Evolutionary conservation across 2,888 invertebrate genomes (phyloP), one percentile per base, ranked within the genome.

Genomic region (Spisula subtruncata): DNA sequence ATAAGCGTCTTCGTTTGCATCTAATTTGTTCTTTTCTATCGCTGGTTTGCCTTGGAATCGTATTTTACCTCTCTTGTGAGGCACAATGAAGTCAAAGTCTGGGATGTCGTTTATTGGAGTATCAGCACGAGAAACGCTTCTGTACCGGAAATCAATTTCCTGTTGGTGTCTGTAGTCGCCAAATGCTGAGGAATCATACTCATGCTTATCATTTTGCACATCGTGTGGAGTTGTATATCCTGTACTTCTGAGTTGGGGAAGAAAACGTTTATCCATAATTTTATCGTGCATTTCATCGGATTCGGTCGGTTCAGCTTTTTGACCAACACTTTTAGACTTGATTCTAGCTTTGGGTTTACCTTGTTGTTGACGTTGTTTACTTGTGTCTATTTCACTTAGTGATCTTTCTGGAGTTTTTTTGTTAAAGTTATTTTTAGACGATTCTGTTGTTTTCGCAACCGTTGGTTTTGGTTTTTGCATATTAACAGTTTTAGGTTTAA

Each of bases 1-100:
- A 48, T 83, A 83, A n/a, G 83, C 83, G n/a, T 41, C 66, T 25
- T 83, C 83, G 29, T 71, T 46, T 29, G 66, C 18, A 20, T 71
- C 25, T 1, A 35, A 18, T 5, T 71, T 41, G 0, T 4, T 83
- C 1, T n/a, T 25, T 35, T 83, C 83, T 20, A 8, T 25, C 10
- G 20, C 25, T 20, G 66, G 25, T 25, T 71, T 66, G 14, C 71
- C 83, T 83, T 29, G 71, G 25, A 32, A 71, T 25, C 48, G 83
- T 5, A 71, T 46, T n/a, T n/a, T 66, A 41, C 29, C 46, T 1
- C 46, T 48, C 29, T 32, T n/a, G 16, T 25, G 56, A 29, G 41
- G 41, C 2, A 83, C 29, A 6, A 66, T 20, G 14, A 46, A 83
- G 20, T 83, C 66, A 16, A 83, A 83, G 10, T 83, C 83, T 35